Evolutionary conservation across 2,797 vertebrate species (phyloP).

Genomic region (Gorsachius magnificus): DNA sequence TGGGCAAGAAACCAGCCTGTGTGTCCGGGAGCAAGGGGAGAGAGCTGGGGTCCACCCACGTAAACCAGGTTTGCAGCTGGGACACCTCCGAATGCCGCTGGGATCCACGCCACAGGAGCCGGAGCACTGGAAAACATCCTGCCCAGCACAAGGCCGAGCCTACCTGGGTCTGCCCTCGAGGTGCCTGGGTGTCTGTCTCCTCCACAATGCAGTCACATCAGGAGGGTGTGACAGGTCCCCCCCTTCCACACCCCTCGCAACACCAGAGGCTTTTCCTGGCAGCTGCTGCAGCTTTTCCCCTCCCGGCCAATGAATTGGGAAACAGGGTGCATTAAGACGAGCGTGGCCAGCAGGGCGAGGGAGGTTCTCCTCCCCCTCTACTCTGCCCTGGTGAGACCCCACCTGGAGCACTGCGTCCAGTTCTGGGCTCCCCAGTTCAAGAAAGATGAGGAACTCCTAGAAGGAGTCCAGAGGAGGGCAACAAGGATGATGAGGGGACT

Average conservation of each 20-base stretch:
- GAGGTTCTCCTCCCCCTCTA: too few relatives aligned
- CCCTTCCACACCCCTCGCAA: accelerated
- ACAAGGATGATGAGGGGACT: too few relatives aligned
- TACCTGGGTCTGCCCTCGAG: neutral
- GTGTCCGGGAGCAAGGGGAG: neutral
- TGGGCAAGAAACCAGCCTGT: neutral
- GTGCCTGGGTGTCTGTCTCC: neutral
- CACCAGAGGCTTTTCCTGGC: neutral
- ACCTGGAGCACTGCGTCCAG: too few relatives aligned
- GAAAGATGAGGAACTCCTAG: too few relatives aligned
- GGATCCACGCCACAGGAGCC: neutral
- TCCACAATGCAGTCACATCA: neutral
- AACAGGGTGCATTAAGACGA: neutral
- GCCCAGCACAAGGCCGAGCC: neutral
- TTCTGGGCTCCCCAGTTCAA: too few relatives aligned
- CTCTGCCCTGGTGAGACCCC: too few relatives aligned
- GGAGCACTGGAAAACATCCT: neutral
- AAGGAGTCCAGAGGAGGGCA: too few relatives aligned
- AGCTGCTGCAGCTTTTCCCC: neutral
- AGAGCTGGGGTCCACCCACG: neutral
- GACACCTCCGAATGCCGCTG: neutral
- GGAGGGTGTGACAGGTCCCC: neutral
- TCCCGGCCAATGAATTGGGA: neutral
- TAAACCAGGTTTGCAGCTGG: neutral
- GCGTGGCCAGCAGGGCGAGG: too few relatives aligned